A percentile compares a stretch with the other conserved stretches of the same genome.
Conservation (phyloP, 2,888 invertebrate species). For the Elmis aenea region DNA sequence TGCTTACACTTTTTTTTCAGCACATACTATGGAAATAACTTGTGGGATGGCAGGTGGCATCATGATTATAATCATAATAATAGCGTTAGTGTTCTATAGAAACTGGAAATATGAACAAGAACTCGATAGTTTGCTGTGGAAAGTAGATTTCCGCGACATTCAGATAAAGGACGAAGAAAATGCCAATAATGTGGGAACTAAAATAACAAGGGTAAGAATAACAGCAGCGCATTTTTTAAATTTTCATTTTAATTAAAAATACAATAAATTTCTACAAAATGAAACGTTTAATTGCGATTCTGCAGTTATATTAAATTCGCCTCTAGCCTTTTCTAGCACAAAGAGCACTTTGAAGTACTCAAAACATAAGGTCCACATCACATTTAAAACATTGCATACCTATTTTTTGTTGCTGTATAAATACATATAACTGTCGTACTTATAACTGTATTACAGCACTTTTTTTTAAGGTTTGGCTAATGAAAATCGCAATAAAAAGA, state of each 20-base stretch:
- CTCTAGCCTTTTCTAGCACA: not conserved
- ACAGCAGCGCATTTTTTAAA: not conserved
- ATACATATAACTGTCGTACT: too few species aligned
- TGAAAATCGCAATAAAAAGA: too few species aligned
- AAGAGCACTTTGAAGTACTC: too few species aligned
- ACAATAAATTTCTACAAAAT: too few species aligned
- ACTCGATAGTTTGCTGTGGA: conserved; percentile 88
- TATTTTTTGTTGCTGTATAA: too few species aligned
- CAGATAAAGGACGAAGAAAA: conserved; percentile 63
- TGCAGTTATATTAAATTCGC: too few species aligned
- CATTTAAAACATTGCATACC: not conserved
- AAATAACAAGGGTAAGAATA: conserved; percentile 40
- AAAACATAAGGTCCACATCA: too few species aligned
- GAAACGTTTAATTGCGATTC: too few species aligned
- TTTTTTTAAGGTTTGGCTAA: too few species aligned
- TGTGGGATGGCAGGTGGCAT: conserved; percentile 76
- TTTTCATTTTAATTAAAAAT: too few species aligned
- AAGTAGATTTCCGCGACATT: conserved; percentile 87
- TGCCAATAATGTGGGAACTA: conserved; percentile 39
- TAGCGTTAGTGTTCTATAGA: conserved; percentile 74
- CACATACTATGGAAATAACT: conserved; percentile 77
- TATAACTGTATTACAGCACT: too few species aligned
- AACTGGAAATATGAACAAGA: conserved; percentile 95
- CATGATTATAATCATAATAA: conserved; percentile 62
- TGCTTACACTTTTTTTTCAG: too few species aligned